These are phyloP conservation scores for Apotomis capreana DNA, from an alignment of 2,888 invertebrate species.

Conservation along the genomic window DNA sequence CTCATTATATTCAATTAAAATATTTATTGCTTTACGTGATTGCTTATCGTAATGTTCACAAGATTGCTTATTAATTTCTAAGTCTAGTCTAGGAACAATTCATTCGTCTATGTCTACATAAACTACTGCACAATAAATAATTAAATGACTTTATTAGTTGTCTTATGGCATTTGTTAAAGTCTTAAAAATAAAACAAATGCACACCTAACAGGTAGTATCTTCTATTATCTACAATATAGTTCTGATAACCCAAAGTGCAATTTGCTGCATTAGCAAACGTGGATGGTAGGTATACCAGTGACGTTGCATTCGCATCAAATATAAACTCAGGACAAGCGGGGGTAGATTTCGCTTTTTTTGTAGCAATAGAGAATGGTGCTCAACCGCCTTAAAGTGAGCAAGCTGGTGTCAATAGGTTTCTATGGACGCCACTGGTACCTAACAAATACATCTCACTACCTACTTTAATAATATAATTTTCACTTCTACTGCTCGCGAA, in stretches of 20 bases:
- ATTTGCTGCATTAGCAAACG: neutral
- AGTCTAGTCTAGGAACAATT: conserved; percentile 41
- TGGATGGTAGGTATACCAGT: neutral
- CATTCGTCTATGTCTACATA: conserved; percentile 23
- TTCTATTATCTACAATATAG: conserved; percentile 8
- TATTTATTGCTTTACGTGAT: conserved; percentile 27
- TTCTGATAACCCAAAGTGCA: conserved; percentile 1
- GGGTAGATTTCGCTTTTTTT: no score
- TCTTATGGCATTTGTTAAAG: conserved; percentile 18
- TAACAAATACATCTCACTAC: no score
- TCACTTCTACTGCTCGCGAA: no score
- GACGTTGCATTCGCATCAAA: no score
- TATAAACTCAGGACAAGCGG: no score
- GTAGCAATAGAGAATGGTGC: no score
- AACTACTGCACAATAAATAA: conserved; percentile 34
- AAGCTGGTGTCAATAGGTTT: no score
- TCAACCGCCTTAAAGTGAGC: no score
- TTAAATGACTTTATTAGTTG: conserved; percentile 19
- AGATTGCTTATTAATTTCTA: conserved; percentile 13
- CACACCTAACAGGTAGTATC: conserved; percentile 23
- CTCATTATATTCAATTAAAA: conserved; percentile 5
- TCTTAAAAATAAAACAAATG: conserved; percentile 9
- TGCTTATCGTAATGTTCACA: conserved; percentile 36
- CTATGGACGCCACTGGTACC: no score
- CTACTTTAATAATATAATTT: no score